phyloP scores from a whole-genome alignment of 53 echinoderm and acorn worm species.

The Echinarachnius parma region DNA sequence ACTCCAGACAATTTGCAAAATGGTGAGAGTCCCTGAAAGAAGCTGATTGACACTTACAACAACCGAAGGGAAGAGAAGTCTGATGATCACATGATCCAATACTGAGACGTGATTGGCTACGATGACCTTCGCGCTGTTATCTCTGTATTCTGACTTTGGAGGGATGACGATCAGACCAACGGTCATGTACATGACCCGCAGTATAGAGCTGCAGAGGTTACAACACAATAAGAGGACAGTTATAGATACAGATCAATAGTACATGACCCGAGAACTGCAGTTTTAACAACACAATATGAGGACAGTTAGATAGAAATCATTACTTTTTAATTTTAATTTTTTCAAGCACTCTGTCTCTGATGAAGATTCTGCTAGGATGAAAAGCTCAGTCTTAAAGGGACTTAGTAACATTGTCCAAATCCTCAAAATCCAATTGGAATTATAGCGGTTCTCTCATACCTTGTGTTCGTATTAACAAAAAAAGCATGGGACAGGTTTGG shows the following conservation, averaged over 20 bases:
- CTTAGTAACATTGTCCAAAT: no score
- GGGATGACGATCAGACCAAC: slow-evolving; percentile 70
- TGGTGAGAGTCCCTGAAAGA: no score
- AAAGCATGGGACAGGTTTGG: no score
- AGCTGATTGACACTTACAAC: no score
- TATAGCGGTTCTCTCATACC: no score
- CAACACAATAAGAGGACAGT: no score
- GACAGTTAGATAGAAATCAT: not conserved
- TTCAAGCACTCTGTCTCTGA: not conserved
- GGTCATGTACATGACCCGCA: slow-evolving; percentile 67
- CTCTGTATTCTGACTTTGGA: slow-evolving; percentile 57
- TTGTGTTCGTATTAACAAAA: no score
- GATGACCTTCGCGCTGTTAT: slow-evolving; percentile 51
- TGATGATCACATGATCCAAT: slow-evolving; percentile 86
- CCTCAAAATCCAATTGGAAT: no score
- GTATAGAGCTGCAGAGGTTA: slow-evolving; percentile 64
- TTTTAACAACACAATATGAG: not conserved
- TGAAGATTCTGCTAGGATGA: not conserved
- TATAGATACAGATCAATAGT: no score
- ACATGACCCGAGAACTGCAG: not conserved
- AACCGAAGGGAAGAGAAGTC: slow-evolving; percentile 74
- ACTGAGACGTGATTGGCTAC: slow-evolving; percentile 95
- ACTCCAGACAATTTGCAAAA: no score
- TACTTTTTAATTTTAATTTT: not conserved
- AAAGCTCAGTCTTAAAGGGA: no score